Base-by-base conservation (phyloP, 2,113 vertebrate genomes). In the Chelonoidis abingdonii region DNA sequence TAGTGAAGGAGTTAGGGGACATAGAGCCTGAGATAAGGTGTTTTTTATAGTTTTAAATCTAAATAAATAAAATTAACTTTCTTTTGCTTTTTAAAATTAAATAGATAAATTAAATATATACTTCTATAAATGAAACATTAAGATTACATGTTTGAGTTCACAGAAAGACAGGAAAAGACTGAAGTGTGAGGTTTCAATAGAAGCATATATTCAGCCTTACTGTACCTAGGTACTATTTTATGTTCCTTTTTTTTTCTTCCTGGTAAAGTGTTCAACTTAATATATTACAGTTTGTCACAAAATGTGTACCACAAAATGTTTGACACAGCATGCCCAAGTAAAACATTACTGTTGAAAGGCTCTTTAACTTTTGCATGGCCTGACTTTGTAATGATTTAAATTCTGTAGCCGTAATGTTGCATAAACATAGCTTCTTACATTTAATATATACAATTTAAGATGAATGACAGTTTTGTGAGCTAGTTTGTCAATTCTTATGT, bases 391-490 rank as follows among this genome's bases (percentile, higher is more conserved):
- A 84, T 56, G 31, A 35, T 49, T 80, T 94, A 92, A 38, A 8
- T 89, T 22, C 49, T 0, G 54, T 91, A 86, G 44, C 56, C 84
- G 86, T 59, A 3, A 1, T 65, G n/a, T 86, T 93, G 38, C 62
- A 57, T 92, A 86, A 88, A 65, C 59, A 80, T 87, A 3, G 3
- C 79, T 86, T 84, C 94, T 92, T 65, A 35, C 0, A 0, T 72
- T 84, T 88, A 57, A 86, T 79, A 83, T 79, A 50, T 91, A 87
- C 41, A 84, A 93, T 94, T 78, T 1, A 5, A 27, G 86, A 54
- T n/a, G 83, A 86, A 85, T 91, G 90, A 90, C 83, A 72, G 79
- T 75, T 50, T 89, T 72, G 72, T 92, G 92, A 92, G 83, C 84
- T 87, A 89, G 84, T 88, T 69, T 29, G 49, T 88, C 85, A 79